Evolutionary conservation across 92 coral and sea anemone genomes (phyloP).

Genomic region (Galaxea fascicularis): DNA sequence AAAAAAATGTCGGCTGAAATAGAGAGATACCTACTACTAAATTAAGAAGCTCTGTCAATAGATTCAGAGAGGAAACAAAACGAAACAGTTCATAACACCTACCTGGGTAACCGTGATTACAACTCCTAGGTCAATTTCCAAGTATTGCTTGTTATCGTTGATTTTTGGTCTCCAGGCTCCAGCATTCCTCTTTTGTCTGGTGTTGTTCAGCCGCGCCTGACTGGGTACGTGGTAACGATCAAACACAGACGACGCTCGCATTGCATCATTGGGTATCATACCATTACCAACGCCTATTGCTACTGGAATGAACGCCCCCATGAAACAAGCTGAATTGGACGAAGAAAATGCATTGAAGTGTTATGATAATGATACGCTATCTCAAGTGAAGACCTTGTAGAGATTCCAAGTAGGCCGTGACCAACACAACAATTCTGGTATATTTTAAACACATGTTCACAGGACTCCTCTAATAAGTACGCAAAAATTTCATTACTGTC

Average conservation of each 20-base stretch:
- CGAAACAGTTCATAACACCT: neutral
- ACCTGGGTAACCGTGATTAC: slow-evolving; percentile 82
- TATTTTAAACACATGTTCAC: neutral
- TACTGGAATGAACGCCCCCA: slow-evolving; percentile 81
- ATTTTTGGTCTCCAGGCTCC: slow-evolving; percentile 93
- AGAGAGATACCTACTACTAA: too few relatives aligned
- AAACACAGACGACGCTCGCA: slow-evolving; percentile 80
- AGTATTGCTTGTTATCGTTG: slow-evolving; percentile 77
- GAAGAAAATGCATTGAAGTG: neutral
- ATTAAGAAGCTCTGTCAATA: neutral
- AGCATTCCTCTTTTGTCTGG: slow-evolving; percentile 68
- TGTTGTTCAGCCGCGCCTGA: slow-evolving; percentile 91
- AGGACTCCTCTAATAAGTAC: too few relatives aligned
- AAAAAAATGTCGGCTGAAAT: too few relatives aligned
- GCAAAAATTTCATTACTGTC: too few relatives aligned
- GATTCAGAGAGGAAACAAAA: neutral
- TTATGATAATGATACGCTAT: neutral
- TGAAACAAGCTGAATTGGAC: slow-evolving; percentile 59
- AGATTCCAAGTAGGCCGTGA: neutral
- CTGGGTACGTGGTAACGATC: slow-evolving; percentile 87
- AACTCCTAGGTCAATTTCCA: slow-evolving; percentile 88
- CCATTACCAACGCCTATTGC: slow-evolving; percentile 87
- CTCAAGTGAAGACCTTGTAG: neutral
- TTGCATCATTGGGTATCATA: slow-evolving; percentile 71
- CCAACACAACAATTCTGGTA: neutral